Evolutionary conservation across 2,797 vertebrate genomes (phyloP).

Genomic region (Chloroceryle inda): DNA sequence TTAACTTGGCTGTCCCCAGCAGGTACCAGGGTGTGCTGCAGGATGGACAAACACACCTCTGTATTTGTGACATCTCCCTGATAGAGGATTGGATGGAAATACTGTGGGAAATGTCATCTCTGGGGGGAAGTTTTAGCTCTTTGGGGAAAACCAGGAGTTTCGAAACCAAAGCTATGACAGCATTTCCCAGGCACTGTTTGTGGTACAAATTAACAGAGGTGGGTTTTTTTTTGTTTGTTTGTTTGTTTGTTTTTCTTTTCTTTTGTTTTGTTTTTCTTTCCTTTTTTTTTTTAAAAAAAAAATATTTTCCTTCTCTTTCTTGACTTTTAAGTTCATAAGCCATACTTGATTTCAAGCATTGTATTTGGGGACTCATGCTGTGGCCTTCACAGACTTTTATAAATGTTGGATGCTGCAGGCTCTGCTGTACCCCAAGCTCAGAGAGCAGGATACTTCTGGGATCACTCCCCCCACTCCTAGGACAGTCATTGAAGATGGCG

Average conservation of each 20-base stretch:
- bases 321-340: background rate
- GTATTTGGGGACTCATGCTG: fast-evolving
- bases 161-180: background rate
- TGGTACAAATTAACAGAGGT: background rate
- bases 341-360: background rate
- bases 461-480: fast-evolving
- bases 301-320: background rate
- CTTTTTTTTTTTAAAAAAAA: too few relatives aligned
- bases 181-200: background rate
- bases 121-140: background rate
- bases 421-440: background rate
- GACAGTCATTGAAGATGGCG: fast-evolving
- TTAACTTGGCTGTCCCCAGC: background rate
- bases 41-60: background rate
- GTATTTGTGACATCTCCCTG: fast-evolving
- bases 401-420: background rate
- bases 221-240: too few relatives aligned
- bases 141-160: background rate
- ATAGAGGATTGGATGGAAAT: background rate
- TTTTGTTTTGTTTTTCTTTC: too few relatives aligned
- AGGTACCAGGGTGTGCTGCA: background rate
- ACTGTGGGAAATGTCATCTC: background rate
- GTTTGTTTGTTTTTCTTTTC: background rate
- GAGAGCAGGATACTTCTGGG: background rate
- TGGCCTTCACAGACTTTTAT: background rate